Conservation (phyloP, 2,888 invertebrate genomes). For the Amiota minor region DNA sequence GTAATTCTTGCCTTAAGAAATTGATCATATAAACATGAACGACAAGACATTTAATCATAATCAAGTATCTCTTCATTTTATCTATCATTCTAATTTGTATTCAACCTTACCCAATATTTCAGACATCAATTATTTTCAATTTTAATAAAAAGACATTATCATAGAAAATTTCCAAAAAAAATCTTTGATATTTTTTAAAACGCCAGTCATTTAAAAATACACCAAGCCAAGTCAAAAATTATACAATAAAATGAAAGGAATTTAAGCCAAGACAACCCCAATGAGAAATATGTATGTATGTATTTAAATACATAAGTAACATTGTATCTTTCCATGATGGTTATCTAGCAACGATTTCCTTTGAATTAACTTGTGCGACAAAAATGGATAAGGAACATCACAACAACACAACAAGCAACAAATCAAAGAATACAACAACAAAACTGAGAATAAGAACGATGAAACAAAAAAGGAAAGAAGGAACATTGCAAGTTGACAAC, state of each 20-base stretch:
- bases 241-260: background rate
- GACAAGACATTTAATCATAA: too few relatives aligned
- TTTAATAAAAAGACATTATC: conserved; percentile 20
- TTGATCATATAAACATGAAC: too few relatives aligned
- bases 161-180: background rate
- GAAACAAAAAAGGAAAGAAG: conserved; percentile 10
- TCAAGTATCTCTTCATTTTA: too few relatives aligned
- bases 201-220: conserved; percentile 23
- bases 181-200: background rate
- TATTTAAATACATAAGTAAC: conserved; percentile 1
- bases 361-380: conserved; percentile 21
- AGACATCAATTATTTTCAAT: background rate
- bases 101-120: conserved; percentile 3
- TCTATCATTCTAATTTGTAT: background rate
- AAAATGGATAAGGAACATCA: conserved; percentile 20
- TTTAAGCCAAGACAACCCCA: background rate
- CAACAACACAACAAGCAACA: background rate
- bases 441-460: background rate
- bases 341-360: conserved; percentile 29
- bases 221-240: background rate
- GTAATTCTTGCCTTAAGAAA: background rate
- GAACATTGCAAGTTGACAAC: conserved; percentile 23
- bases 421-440: conserved; percentile 1
- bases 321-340: conserved; percentile 13
- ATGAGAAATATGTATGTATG: background rate